Base-by-base conservation (phyloP, 2,888 invertebrate species). In the Platerodrilus igneus region DNA sequence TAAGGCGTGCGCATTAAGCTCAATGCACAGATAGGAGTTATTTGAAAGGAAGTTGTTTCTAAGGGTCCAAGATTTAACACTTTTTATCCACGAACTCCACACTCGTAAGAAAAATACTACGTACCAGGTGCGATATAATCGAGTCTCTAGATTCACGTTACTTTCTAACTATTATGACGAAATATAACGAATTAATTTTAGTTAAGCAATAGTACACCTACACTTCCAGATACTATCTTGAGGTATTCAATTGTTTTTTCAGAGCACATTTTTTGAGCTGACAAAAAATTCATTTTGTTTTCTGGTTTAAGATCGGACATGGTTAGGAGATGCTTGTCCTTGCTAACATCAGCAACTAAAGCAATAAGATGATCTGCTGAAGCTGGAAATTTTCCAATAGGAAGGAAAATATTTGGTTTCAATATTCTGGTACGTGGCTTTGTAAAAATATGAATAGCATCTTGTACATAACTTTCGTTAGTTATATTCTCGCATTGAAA, bases 201-300 rank as follows among this genome's bases (percentile, higher is more conserved):
- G 23, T 10, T 40, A 43, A 15, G 28, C 20, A 15, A 15, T n/a
- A 9, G 32, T 45, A 15, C n/a, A n/a, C 33, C 40, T 19, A 14
- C 9, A 30, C 28, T 15, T 9, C 43, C 18, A 10, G 33, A 8
- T 8, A 42, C 14, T 6, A 28, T 11, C 13, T 28, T 15, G 10
- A 47, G 23, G 23, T 6, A 15, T 14, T 41, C 19, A 25, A 45
- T 34, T 8, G 48, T 47, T 14, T 17, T 17, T 14, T 11, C 13
- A 3, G 29, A 31, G 16, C 45, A 34, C 10, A 50, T 50, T 38
- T 49, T 51, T 10, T 39, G 22, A 6, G 40, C 40, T 10, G 47
- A 18, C 10, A n/a, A 10, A 30, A 31, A 51, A 34, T 48, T 50
- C 45, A 50, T 48, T 23, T 48, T 48, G 14, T 50, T 43, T 8